Conservation (phyloP, 53 echinoderm and acorn worm species). For the Henricia sp. region DNA sequence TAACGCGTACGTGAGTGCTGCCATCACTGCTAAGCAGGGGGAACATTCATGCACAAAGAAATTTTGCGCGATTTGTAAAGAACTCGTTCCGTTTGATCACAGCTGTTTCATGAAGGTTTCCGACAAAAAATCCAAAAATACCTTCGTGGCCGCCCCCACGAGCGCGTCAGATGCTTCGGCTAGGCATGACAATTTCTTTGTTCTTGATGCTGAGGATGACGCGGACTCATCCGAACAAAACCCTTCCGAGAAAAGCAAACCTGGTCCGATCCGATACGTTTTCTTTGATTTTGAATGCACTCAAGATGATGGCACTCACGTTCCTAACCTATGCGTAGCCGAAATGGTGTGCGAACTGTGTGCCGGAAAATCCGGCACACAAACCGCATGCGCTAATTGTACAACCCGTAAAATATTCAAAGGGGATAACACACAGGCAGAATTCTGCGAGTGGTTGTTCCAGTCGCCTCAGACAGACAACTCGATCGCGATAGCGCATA, state of each 20-base stretch:
- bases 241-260: neutral
- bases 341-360: slow-evolving; percentile 10
- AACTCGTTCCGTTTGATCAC: neutral
- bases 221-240: neutral
- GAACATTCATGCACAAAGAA: too few species aligned
- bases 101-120: slow-evolving; percentile 2
- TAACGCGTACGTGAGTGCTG: neutral
- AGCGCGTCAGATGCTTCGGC: too few species aligned
- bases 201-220: too few species aligned
- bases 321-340: slow-evolving; percentile 34
- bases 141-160: too few species aligned
- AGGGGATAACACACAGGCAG: slow-evolving; percentile 3
- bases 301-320: slow-evolving; percentile 20
- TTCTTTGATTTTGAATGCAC: slow-evolving; percentile 51
- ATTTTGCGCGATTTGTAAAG: neutral
- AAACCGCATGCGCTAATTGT: too few species aligned
- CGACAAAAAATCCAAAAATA: neutral
- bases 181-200: neutral
- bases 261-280: neutral
- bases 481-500: slow-evolving; percentile 4
- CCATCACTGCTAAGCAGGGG: too few species aligned
- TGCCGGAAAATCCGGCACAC: neutral
- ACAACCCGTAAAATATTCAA: too few species aligned
- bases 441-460: slow-evolving; percentile 38
- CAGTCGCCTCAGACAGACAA: neutral